Evolutionary conservation across 2,113 vertebrate genomes (phyloP).

Genomic region (Phrynosoma platyrhinos): DNA sequence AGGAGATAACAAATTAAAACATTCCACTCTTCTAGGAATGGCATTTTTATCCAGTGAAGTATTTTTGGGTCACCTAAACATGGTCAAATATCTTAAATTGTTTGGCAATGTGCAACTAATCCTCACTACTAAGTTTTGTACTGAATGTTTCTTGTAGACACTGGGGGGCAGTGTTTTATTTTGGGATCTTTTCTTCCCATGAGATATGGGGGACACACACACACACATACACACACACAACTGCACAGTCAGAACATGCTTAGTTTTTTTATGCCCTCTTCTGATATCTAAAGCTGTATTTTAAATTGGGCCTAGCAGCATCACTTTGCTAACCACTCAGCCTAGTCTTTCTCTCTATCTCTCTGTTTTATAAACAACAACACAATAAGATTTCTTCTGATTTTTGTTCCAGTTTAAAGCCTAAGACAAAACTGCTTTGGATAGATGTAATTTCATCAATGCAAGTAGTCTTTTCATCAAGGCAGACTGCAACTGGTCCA

Average conservation of each 20-base stretch:
- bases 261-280: neutral
- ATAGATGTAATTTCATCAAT: too few relatives aligned
- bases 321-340: neutral
- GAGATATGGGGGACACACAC: neutral
- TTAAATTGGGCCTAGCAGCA: neutral
- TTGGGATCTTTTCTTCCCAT: too few relatives aligned
- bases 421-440: too few relatives aligned
- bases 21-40: neutral
- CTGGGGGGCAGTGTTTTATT: too few relatives aligned
- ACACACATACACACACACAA: neutral
- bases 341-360: too few relatives aligned
- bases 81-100: conserved; percentile 20
- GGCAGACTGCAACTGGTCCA: too few relatives aligned
- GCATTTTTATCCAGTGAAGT: conserved; percentile 46
- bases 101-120: conserved; percentile 51
- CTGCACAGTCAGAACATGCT: neutral
- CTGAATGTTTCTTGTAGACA: conserved; percentile 42
- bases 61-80: conserved; percentile 49
- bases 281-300: neutral
- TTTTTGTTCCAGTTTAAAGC: too few relatives aligned
- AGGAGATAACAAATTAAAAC: conserved; percentile 31
- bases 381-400: too few relatives aligned
- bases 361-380: neutral
- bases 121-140: conserved; percentile 6
- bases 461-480: too few relatives aligned